These are phyloP conservation scores for Drosophila colorata DNA, from an alignment of 2,888 invertebrate genomes.

Conservation along the genomic window DNA sequence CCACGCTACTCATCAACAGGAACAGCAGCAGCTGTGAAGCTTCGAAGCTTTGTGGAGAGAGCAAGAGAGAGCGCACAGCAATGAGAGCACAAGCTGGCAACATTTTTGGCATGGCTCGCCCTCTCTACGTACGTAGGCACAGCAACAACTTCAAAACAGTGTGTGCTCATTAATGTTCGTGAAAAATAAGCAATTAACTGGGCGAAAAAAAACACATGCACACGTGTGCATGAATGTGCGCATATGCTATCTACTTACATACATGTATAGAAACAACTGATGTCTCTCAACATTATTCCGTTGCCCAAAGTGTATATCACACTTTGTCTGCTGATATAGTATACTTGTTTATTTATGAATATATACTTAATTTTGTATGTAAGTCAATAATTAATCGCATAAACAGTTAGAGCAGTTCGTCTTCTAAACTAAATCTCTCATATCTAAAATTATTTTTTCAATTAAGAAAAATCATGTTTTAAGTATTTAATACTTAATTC, in stretches of 20 bases:
- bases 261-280: background rate
- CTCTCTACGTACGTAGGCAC: conserved; percentile 15
- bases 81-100: conserved; percentile 26
- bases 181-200: conserved; percentile 60
- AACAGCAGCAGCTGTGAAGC: conserved; percentile 26
- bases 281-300: background rate
- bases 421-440: too few relatives aligned
- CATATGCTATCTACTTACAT: background rate
- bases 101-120: conserved; percentile 52
- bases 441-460: too few relatives aligned
- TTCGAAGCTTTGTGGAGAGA: conserved; percentile 1
- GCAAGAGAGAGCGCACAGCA: background rate
- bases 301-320: background rate
- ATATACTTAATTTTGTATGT: conserved; percentile 1
- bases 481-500: background rate
- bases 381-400: too few relatives aligned
- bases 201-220: conserved; percentile 11
- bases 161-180: conserved; percentile 52
- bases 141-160: conserved; percentile 30
- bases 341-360: background rate
- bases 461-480: too few relatives aligned
- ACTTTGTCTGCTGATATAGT: background rate
- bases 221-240: background rate
- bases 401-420: too few relatives aligned
- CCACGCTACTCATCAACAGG: conserved; percentile 9